These are phyloP conservation scores for Parasteatoda lunata DNA, from an alignment of 2,888 invertebrate genomes.

Conservation along the genomic window DNA sequence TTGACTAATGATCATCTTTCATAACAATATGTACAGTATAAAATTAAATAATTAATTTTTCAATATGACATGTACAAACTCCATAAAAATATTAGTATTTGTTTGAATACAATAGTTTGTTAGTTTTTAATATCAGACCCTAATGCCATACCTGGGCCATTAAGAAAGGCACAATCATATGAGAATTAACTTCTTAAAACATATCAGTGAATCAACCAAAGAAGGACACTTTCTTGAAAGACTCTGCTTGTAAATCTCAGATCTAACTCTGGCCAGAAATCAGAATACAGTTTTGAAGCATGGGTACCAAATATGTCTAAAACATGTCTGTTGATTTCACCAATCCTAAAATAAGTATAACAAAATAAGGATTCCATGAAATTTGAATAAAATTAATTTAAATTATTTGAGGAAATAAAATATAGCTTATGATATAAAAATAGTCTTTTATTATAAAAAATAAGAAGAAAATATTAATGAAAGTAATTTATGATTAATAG, in stretches of 20 bases:
- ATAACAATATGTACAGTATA: neutral
- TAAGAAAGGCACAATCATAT: conserved; percentile 43
- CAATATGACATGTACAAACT: neutral
- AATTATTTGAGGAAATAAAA: too few species aligned
- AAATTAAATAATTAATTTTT: neutral
- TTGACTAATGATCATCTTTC: neutral
- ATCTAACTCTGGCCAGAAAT: conserved; percentile 69
- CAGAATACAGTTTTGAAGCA: conserved; percentile 69
- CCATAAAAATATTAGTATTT: neutral
- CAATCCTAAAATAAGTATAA: conserved; percentile 50
- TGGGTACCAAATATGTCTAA: conserved; percentile 70
- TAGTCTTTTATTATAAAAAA: too few species aligned
- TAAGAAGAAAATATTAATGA: too few species aligned
- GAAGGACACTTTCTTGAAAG: conserved; percentile 70
- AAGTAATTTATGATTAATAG: too few species aligned
- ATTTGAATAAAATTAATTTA: too few species aligned
- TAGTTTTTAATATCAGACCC: neutral
- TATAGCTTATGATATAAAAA: too few species aligned
- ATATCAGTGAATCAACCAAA: conserved; percentile 69
- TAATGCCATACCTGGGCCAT: neutral
- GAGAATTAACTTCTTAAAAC: neutral
- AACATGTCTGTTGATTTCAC: conserved; percentile 70
- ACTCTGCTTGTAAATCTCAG: conserved; percentile 65
- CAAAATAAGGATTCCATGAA: neutral
- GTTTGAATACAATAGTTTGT: neutral